These are phyloP conservation scores for Notoglanidium macrostoma DNA, from an alignment of 2,797 vertebrate species.

Conservation along the genomic window DNA sequence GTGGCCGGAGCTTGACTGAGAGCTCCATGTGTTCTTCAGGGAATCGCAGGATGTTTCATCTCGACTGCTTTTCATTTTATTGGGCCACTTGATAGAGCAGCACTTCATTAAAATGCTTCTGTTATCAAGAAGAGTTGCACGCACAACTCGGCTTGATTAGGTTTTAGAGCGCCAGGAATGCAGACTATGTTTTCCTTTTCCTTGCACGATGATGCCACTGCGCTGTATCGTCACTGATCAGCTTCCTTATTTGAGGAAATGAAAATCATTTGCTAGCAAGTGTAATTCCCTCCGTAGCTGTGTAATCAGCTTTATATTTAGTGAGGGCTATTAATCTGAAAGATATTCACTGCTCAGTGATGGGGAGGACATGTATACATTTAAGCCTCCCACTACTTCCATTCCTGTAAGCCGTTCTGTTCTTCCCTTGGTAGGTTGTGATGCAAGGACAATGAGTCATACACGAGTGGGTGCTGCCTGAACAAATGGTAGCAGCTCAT, in stretches of 20 bases:
- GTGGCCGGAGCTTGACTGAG: neutral
- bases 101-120: slow-evolving; percentile 24
- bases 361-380: slow-evolving; percentile 22
- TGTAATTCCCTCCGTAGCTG: too few species aligned
- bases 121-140: neutral
- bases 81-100: neutral
- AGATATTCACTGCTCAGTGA: slow-evolving; percentile 19
- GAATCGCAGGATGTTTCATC: neutral
- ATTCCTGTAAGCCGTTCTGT: slow-evolving; percentile 15
- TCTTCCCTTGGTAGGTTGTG: slow-evolving; percentile 22
- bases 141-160: neutral
- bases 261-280: neutral
- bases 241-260: neutral
- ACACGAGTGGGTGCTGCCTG: slow-evolving; percentile 42
- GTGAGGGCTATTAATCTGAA: neutral
- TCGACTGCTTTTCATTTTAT: neutral
- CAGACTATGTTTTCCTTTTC: neutral
- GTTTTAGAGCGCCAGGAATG: neutral
- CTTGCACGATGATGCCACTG: neutral
- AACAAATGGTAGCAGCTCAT: slow-evolving; percentile 39
- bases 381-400: slow-evolving; percentile 27
- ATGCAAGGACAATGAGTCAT: slow-evolving; percentile 50
- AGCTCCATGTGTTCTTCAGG: neutral
- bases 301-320: neutral
- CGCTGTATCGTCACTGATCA: neutral